These are phyloP conservation scores for Zaprionus davidi DNA, from an alignment of 1,140 invertebrate species.

Conservation along the genomic window DNA sequence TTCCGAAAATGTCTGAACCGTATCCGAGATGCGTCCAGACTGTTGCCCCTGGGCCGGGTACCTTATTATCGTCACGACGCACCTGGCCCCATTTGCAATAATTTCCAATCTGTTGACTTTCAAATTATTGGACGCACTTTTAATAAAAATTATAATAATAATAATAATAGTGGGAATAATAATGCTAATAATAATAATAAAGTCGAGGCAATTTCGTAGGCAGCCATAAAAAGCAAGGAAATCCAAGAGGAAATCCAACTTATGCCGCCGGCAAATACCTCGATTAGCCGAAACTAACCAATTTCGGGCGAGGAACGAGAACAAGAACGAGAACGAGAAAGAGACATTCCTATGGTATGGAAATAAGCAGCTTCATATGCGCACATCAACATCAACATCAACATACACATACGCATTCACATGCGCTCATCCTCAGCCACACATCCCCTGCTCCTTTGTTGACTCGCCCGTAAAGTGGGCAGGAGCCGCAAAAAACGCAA, in stretches of 20 bases:
- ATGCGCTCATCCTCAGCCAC: constrained; percentile 24
- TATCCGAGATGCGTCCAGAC: not conserved
- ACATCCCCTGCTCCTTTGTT: constrained; percentile 2
- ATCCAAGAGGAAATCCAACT: constrained; percentile 58
- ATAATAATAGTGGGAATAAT: constrained; percentile 62
- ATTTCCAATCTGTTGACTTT: constrained; percentile 42
- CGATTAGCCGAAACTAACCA: constrained; percentile 79
- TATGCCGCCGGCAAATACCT: constrained; percentile 66
- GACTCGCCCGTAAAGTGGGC: constrained; percentile 51
- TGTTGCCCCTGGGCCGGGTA: not conserved
- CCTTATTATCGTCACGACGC: not conserved
- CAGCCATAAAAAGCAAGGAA: constrained; percentile 44
- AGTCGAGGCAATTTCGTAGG: constrained; percentile 59
- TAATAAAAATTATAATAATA: constrained; percentile 64
- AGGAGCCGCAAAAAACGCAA: constrained; percentile 48
- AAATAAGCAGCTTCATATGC: constrained; percentile 64
- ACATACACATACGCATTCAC: constrained; percentile 10
- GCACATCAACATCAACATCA: constrained; percentile 13
- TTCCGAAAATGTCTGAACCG: not conserved
- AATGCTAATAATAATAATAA: constrained; percentile 65
- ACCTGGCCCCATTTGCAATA: constrained; percentile 36
- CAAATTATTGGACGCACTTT: constrained; percentile 56
- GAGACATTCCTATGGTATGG: constrained; percentile 55
- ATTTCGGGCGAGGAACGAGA: constrained; percentile 38
- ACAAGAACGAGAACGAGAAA: not conserved